Percentiles rank a stretch among this genome's conserved stretches.
These are phyloP conservation scores for Tachystola acroxantha DNA, from an alignment of 2,888 invertebrate species.

Conservation along the genomic window DNA sequence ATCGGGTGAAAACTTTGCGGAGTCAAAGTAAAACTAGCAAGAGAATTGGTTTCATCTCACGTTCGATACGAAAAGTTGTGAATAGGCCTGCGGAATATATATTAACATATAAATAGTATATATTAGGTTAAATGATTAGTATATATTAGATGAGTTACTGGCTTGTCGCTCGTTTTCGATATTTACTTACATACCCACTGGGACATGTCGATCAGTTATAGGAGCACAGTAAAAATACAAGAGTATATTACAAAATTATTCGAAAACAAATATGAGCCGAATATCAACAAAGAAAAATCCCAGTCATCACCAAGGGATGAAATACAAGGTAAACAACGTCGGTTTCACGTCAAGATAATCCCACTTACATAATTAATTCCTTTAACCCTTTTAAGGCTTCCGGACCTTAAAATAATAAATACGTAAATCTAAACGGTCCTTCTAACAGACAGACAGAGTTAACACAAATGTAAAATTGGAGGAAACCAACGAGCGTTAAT, in stretches of 20 bases:
- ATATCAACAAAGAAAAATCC: constrained; percentile 8
- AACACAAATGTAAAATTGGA: background rate
- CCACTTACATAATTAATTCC: constrained; percentile 12
- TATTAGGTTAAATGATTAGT: no score
- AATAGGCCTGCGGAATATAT: constrained; percentile 10
- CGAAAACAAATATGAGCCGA: no score
- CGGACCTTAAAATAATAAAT: constrained; percentile 4
- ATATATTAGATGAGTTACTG: no score
- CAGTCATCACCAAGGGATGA: constrained; percentile 1
- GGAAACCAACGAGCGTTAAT: no score
- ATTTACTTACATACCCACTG: no score
- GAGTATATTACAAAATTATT: no score
- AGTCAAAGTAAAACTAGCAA: constrained; percentile 8
- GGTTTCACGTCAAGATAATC: constrained; percentile 11
- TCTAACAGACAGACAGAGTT: background rate
- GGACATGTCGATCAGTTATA: no score
- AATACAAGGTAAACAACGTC: constrained; percentile 10
- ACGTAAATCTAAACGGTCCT: constrained; percentile 1
- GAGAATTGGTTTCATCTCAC: constrained; percentile 11
- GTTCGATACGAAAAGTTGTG: constrained; percentile 12
- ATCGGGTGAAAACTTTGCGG: constrained; percentile 8
- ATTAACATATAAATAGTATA: constrained; percentile 6
- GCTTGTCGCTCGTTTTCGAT: no score
- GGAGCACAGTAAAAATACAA: no score
- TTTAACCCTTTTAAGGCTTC: constrained; percentile 7